Base-by-base conservation (phyloP, 1,140 invertebrate species). In the Calosoma granatense region DNA sequence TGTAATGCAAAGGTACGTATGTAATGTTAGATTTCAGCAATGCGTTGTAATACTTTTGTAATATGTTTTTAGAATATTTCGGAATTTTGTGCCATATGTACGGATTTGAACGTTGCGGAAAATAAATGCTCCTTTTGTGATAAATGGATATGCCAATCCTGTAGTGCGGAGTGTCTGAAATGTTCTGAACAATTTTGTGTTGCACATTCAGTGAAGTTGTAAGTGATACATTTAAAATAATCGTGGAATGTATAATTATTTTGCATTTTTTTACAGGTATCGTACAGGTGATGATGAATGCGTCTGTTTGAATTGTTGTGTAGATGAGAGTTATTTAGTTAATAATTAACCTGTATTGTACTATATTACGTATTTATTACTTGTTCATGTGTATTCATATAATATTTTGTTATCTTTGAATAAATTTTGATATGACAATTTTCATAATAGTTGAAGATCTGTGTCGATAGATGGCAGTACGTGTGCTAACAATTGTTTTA, bases 1-100 rank as follows among this genome's bases (percentile, higher is more conserved):
- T 36, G n/a, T n/a, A 36, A 9, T n/a, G 26, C 26, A 9, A 36
- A 36, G n/a, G 26, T 36, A 36, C n/a, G 26, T 36, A 9, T 36
- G 6, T 36, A 12, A 12, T 47, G 41, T 9, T 47, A 47, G 17
- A 47, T 12, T 4, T 47, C 9, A 47, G 41, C 4, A 9, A 12
- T 47, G 9, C 41, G 41, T 11, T 47, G 6, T 47, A 36, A 9
- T 36, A 9, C n/a, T 9, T 36, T 36, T 36, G 6, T 36, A 36
- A 36, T 47, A 12, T 47, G 9, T 47, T 47, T 47, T 47, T 47
- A 47, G 41, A 6, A 11, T 47, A 17, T 47, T 47, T 47, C 41
- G 9, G 41, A 47, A 47, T 47, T 11, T 47, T 47, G 41, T 47
- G 9, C 41, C 9, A 47, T 17, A 4, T 47, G 41, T 47, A 17